Percentiles rank a stretch among this genome's conserved stretches.
These are phyloP conservation scores for Choloepus hoffmanni DNA, from an alignment of 2,113 vertebrate genomes.

Conservation along the genomic window DNA sequence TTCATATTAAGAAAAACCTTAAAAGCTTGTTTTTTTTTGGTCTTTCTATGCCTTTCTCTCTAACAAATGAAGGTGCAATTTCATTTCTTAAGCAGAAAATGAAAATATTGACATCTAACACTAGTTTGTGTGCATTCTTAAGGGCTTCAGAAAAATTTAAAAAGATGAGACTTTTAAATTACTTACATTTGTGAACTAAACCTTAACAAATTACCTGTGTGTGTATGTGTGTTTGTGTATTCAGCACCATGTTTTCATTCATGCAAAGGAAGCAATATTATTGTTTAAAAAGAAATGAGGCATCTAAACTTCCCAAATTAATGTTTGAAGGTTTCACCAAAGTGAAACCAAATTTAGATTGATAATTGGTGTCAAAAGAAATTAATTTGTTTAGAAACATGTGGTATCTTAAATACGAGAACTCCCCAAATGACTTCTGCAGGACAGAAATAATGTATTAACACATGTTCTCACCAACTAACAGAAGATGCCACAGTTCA, in stretches of 20 bases:
- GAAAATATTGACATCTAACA: slow-evolving; percentile 75
- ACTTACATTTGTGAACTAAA: slow-evolving; percentile 78
- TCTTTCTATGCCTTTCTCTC: neutral
- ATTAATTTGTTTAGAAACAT: slow-evolving; percentile 12
- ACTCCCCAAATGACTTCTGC: neutral
- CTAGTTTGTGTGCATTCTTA: slow-evolving; percentile 63
- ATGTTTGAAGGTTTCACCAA: slow-evolving; percentile 17
- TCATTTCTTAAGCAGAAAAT: slow-evolving; percentile 62
- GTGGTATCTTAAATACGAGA: neutral
- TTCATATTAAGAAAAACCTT: neutral
- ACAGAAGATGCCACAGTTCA: neutral
- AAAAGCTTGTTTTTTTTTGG: neutral
- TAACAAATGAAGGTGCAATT: neutral
- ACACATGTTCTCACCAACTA: neutral
- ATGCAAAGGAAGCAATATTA: slow-evolving; percentile 13
- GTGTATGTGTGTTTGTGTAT: slow-evolving; percentile 66
- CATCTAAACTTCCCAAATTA: neutral
- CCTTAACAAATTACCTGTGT: slow-evolving; percentile 80
- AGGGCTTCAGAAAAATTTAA: slow-evolving; percentile 76
- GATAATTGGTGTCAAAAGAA: neutral
- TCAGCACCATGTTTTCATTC: neutral
- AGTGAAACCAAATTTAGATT: neutral
- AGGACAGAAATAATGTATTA: neutral
- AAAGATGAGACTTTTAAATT: slow-evolving; percentile 61
- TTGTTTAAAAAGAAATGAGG: slow-evolving; percentile 6